Evolutionary conservation across 2,888 invertebrate genomes (phyloP), one percentile per base, ranked within the genome.

Genomic region (Crocallis elinguaria): DNA sequence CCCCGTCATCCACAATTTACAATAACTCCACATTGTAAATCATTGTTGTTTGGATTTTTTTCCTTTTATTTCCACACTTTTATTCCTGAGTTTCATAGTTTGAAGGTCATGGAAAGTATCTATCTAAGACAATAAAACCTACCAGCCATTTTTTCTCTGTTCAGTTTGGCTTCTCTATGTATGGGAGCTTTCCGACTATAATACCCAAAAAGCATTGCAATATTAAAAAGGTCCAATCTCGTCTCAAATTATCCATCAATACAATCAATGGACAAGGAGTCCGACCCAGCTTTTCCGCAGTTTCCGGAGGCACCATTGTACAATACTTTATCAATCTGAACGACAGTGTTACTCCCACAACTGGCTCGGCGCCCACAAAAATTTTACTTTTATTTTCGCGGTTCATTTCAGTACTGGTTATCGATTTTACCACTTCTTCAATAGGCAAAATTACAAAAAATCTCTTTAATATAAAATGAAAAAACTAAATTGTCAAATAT

Each of bases 241-340:
- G 29, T 29, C 29, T n/a, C 29, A 11, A 14, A 37, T 17, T 36
- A 30, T 37, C 23, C 25, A 49, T 42, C 42, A 42, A 49, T 49
- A 49, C 42, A 35, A 42, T 35, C 5, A 12, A 12, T 3, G 38
- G 50, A 50, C 43, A 43, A 3, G 45, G 33, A 46, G 11, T 17
- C 32, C 55, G 52, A 27, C 50, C 42, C 56, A 42, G 57, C 46
- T 48, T 30, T 23, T 29, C 25, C 35, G 35, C 38, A 50, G 44
- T 45, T 52, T 45, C 45, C 41, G 32, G 12, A 64, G 64, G 50
- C 64, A 52, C 66, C 50, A 71, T 73, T 72, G 69, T 68, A 62
- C 60, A 60, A 62, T 37, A 55, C 65, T 72, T 69, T 73, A 73
- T 75, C 75, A 75, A 75, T 75, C 69, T 70, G 72, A 75, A 66